Evolutionary conservation across 2,113 vertebrate genomes (phyloP), one percentile per base, ranked within the genome.

Genomic region (Bostrychus sinensis): DNA sequence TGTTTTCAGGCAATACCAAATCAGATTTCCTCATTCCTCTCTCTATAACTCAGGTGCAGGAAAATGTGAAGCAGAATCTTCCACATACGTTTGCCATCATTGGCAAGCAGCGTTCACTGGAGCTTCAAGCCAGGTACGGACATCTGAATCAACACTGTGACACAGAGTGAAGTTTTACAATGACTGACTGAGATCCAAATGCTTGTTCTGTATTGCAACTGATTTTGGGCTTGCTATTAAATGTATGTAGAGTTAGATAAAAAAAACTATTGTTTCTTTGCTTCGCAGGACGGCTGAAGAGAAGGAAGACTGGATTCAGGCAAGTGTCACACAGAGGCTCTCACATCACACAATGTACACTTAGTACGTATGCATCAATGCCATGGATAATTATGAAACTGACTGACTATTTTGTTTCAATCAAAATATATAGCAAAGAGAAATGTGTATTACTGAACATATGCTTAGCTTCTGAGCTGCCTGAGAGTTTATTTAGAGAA

Each of bases 281-380:
- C 68, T 90, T 84, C 77, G 61, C 72, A 99, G 97, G 88, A 95
- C 94, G 1, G 95, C 98, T 73, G 96, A 99, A 37, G 96, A 99
- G 81, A 97, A 97, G 76, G 93, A 93, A 82, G 95, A 96, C 36
- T 99, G 97, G 97, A 95, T 98, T 80, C 93, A 96, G 92, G 97
- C 94, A 80, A 94, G 78, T 37, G 57, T 70, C 34, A 26, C 55
- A 36, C 66, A 66, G 46, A 48, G 23, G 23, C 25, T 39, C 0
- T 2, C 32, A 48, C 41, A n/a, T n/a, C n/a, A n/a, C n/a, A n/a
- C n/a, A n/a, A n/a, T n/a, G n/a, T n/a, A n/a, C n/a, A n/a, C n/a
- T n/a, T n/a, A n/a, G n/a, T n/a, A n/a, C n/a, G n/a, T n/a, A n/a
- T n/a, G n/a, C n/a, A n/a, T n/a, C n/a, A n/a, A n/a, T n/a, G n/a